Conservation (phyloP, 2,888 invertebrate species). For the Peribatodes rhomboidaria region DNA sequence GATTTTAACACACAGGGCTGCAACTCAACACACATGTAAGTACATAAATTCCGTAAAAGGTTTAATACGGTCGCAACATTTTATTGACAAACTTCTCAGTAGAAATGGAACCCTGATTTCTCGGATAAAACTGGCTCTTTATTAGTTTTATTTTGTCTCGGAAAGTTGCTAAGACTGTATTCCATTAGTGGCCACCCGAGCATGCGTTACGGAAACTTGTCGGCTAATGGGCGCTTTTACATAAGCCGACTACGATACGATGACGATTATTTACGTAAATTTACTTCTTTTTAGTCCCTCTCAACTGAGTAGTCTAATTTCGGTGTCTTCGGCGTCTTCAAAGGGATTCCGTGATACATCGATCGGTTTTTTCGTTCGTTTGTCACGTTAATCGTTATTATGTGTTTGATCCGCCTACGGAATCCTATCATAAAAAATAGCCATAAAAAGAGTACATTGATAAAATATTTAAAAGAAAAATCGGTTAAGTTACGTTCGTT, state of each 20-base stretch:
- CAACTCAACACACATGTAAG: no score
- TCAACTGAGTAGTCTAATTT: neutral
- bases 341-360: no score
- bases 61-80: neutral
- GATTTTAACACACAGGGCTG: no score
- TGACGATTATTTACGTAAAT: neutral
- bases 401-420: no score
- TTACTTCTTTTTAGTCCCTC: neutral
- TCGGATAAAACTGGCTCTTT: constrained; percentile 10
- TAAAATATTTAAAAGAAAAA: no score
- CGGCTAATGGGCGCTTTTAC: constrained; percentile 37
- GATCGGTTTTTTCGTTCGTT: no score
- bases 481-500: no score
- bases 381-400: no score
- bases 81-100: neutral
- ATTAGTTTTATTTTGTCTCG: constrained; percentile 51
- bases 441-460: no score
- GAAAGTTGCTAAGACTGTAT: constrained; percentile 69
- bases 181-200: constrained; percentile 78
- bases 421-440: no score
- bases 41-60: neutral
- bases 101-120: constrained; percentile 9
- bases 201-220: constrained; percentile 77
- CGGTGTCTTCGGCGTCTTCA: no score
- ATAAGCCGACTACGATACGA: constrained; percentile 9